phyloP scores from a whole-genome alignment of 1,140 invertebrate species.

The Antheraea mylitta region DNA sequence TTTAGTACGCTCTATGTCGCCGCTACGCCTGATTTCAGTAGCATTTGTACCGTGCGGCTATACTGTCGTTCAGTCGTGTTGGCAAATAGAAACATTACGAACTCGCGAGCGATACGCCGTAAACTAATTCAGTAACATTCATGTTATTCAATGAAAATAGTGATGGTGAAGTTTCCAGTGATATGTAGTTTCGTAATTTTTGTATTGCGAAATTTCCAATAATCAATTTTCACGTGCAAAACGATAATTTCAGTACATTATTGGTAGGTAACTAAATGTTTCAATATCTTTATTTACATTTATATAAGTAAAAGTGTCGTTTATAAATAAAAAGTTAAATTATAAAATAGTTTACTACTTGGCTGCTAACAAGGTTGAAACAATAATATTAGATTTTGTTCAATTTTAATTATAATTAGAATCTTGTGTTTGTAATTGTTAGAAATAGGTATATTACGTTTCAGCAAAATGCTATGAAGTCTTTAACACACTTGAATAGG shows the following conservation, averaged over 20 bases:
- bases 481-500: no score
- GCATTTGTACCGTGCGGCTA: conserved; percentile 17
- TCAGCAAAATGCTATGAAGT: no score
- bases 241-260: background rate
- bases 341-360: background rate
- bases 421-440: no score
- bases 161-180: background rate
- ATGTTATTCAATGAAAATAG: background rate
- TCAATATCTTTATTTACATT: background rate
- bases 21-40: conserved; percentile 20
- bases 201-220: background rate
- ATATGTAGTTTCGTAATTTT: background rate
- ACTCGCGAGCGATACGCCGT: background rate
- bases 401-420: no score
- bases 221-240: background rate
- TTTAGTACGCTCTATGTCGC: background rate
- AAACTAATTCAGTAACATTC: background rate
- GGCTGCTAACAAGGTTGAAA: no score
- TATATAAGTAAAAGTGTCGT: background rate
- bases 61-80: conserved; percentile 11
- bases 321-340: background rate
- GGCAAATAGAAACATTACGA: background rate
- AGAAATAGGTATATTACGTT: no score
- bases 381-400: no score
- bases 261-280: background rate